Evolutionary conservation across 2,113 vertebrate species (phyloP), one percentile per base, ranked within the genome.

Genomic region (Morone saxatilis): DNA sequence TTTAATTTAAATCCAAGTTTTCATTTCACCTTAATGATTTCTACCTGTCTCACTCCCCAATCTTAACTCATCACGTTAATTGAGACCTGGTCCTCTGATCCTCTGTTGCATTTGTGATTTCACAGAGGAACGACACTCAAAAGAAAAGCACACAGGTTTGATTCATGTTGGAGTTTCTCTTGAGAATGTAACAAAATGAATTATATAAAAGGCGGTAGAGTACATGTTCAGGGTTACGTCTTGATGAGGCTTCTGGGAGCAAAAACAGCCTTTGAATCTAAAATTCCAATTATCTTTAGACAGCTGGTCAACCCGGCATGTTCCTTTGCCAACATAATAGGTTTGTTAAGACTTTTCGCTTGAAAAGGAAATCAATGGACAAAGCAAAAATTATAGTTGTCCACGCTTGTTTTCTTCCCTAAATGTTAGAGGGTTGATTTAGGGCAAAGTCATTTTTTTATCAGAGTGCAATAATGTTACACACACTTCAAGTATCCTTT

Each of bases 201-300:
- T 78, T 25, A 45, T 61, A 17, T 31, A 45, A 53, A 57, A 36
- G 62, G 12, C 66, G 31, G 40, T 5, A 48, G 47, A 72, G n/a
- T 16, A 25, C 3, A 56, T 38, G 56, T 67, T 70, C 51, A 63
- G 22, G 60, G 45, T 69, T 43, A 19, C 2, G 14, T 54, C 62
- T 63, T 38, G 45, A 82, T 72, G 25, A 81, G 66, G 51, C 78
- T 12, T 61, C 75, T 38, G 67, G 73, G 62, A 76, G 41, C 16
- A 25, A 3, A 82, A 76, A 43, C 38, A 66, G 40, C 68, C 22
- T 13, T 50, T 76, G 38, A 83, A 82, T 80, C 47, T 53, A 22
- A 78, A 81, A 73, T 45, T 85, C 43, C 72, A 79, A 66, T 81
- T 83, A 65, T 63, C 62, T 79, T 86, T 41, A 60, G 73, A 63